phyloP scores from a whole-genome alignment of 2,113 vertebrate genomes.

The Anser cygnoides region DNA sequence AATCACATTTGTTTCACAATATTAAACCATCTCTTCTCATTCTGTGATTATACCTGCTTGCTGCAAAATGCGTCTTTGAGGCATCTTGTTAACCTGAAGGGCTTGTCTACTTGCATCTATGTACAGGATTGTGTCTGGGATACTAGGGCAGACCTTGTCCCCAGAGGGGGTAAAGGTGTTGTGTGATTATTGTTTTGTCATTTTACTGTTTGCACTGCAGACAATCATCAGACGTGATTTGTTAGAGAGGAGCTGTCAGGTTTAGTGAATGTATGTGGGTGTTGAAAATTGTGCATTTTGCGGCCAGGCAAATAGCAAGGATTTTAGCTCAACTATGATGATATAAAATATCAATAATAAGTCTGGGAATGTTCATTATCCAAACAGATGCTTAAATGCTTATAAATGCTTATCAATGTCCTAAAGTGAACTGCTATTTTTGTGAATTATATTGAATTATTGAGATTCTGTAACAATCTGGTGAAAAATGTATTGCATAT shows the following conservation, averaged over 20 bases:
- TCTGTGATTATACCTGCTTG: neutral
- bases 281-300: neutral
- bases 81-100: neutral
- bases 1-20: neutral
- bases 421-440: conserved; percentile 14
- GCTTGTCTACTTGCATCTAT: neutral
- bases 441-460: conserved; percentile 9
- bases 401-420: neutral
- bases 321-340: neutral
- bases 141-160: neutral
- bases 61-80: neutral
- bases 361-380: conserved; percentile 5
- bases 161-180: neutral
- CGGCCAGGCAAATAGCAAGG: neutral
- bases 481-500: conserved; percentile 30
- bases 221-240: neutral
- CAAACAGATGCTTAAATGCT: neutral
- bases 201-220: neutral
- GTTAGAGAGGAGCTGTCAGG: neutral
- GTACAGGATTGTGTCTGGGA: neutral
- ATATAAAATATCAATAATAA: neutral
- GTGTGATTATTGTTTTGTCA: neutral
- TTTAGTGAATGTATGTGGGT: neutral
- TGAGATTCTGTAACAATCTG: neutral
- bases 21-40: neutral